These are phyloP conservation scores for Micrasema longulum DNA, from an alignment of 1,140 invertebrate species.

Conservation along the genomic window DNA sequence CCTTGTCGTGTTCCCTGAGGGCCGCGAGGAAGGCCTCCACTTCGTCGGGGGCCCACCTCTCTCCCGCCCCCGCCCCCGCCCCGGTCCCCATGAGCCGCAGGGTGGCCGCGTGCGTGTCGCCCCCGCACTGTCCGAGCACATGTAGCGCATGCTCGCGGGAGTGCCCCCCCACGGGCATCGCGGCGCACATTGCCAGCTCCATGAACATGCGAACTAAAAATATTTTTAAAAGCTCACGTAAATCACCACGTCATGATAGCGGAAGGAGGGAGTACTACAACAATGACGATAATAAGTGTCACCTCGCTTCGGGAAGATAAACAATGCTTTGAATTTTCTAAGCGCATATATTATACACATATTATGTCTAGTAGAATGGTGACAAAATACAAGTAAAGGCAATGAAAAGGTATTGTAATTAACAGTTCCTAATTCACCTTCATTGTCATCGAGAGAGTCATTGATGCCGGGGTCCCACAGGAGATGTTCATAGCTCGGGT, in stretches of 20 bases:
- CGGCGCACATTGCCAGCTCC: slow-evolving; percentile 93
- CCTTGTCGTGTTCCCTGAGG: slow-evolving; percentile 91
- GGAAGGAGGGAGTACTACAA: too few relatives aligned
- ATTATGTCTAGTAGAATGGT: too few relatives aligned
- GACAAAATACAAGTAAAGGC: too few relatives aligned
- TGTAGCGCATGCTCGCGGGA: slow-evolving; percentile 96
- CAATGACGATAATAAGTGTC: too few relatives aligned
- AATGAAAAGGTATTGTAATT: too few relatives aligned
- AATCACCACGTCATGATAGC: too few relatives aligned
- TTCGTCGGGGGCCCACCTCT: slow-evolving; percentile 90
- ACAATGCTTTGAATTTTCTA: too few relatives aligned
- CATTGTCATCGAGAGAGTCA: slow-evolving; percentile 76
- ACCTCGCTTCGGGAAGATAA: too few relatives aligned
- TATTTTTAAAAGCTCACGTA: too few relatives aligned
- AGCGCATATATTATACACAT: too few relatives aligned
- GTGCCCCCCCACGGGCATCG: slow-evolving; percentile 88
- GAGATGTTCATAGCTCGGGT: slow-evolving; percentile 74
- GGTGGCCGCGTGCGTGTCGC: slow-evolving; percentile 91
- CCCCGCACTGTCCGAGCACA: slow-evolving; percentile 86
- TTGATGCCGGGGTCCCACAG: slow-evolving; percentile 89
- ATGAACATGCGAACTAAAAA: slow-evolving; percentile 86
- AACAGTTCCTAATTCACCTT: too few relatives aligned
- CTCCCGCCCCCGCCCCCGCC: slow-evolving; percentile 71
- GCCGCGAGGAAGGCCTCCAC: slow-evolving; percentile 90
- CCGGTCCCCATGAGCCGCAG: slow-evolving; percentile 77